These are phyloP conservation scores for Echinometra lucunter DNA, from an alignment of 53 echinoderm and acorn worm species.

Conservation along the genomic window DNA sequence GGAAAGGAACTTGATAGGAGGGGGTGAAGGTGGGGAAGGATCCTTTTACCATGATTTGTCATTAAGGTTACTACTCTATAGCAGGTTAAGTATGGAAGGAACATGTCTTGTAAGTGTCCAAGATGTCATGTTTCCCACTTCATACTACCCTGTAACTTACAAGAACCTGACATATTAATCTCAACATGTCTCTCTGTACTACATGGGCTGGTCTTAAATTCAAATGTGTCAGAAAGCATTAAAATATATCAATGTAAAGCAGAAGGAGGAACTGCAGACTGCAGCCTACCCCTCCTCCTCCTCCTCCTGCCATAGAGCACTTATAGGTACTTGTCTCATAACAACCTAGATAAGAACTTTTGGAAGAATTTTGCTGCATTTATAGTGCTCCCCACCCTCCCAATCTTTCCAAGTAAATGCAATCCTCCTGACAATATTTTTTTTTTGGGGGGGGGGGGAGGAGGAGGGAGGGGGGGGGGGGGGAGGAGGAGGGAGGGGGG, in stretches of 20 bases:
- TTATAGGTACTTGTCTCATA: background rate
- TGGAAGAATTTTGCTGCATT: background rate
- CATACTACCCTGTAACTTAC: background rate
- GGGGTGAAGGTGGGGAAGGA: background rate
- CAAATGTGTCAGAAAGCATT: background rate
- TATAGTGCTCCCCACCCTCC: background rate
- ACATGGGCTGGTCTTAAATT: background rate
- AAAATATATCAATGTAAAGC: background rate
- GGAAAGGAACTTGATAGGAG: background rate
- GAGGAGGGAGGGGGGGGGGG: too few relatives aligned
- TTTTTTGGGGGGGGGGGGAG: too few relatives aligned
- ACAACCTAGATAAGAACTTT: background rate
- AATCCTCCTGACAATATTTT: too few relatives aligned
- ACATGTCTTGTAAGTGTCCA: background rate
- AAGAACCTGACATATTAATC: background rate
- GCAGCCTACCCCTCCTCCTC: background rate
- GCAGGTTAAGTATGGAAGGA: background rate
- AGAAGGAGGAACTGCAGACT: background rate
- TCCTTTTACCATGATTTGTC: background rate
- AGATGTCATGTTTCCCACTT: background rate
- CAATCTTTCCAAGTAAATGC: too few relatives aligned
- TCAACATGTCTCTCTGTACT: background rate
- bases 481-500: too few relatives aligned
- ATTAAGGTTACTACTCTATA: background rate
- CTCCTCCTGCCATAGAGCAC: background rate